A percentile compares a stretch with the other conserved stretches of the same genome.
Evolutionary conservation across 2,797 vertebrate species (phyloP).

Genomic region (Chromobotia macracanthus): DNA sequence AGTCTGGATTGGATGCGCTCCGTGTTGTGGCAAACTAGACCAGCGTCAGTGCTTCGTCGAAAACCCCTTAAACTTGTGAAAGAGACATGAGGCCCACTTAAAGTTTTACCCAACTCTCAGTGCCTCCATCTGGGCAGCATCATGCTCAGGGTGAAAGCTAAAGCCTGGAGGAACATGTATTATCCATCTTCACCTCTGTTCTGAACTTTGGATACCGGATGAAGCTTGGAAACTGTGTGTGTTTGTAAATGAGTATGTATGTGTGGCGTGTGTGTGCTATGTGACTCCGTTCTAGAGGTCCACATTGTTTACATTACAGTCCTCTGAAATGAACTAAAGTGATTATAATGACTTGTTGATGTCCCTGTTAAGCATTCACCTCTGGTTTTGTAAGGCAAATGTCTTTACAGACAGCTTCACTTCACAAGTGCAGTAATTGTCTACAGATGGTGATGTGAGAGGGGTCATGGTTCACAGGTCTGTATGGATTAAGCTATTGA

Average conservation of each 20-base stretch:
- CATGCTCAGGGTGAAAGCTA: constrained; percentile 11
- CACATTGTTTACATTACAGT: constrained; percentile 54
- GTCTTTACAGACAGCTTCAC: constrained; percentile 16
- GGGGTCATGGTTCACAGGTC: constrained; percentile 21
- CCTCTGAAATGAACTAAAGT: constrained; percentile 10
- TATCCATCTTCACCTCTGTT: background rate
- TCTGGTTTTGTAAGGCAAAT: constrained; percentile 11
- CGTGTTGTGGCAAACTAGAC: constrained; percentile 73
- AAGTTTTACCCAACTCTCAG: constrained; percentile 33
- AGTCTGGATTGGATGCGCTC: constrained; percentile 88
- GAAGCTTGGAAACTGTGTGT: background rate
- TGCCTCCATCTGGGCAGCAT: constrained; percentile 41
- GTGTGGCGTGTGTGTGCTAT: constrained; percentile 19
- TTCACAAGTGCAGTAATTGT: constrained; percentile 18
- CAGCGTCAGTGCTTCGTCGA: background rate
- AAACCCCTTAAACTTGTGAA: constrained; percentile 27
- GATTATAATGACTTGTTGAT: constrained; percentile 21
- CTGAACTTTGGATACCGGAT: background rate
- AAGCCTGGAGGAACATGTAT: constrained; percentile 27
- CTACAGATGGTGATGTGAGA: constrained; percentile 22
- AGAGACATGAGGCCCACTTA: constrained; percentile 28
- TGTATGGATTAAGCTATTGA: constrained; percentile 52
- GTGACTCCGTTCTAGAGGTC: constrained; percentile 57
- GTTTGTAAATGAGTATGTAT: background rate
- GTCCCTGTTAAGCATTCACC: constrained; percentile 21